Evolutionary conservation across 2,113 vertebrate species (phyloP).

Genomic region (Notarius lentiginosus): DNA sequence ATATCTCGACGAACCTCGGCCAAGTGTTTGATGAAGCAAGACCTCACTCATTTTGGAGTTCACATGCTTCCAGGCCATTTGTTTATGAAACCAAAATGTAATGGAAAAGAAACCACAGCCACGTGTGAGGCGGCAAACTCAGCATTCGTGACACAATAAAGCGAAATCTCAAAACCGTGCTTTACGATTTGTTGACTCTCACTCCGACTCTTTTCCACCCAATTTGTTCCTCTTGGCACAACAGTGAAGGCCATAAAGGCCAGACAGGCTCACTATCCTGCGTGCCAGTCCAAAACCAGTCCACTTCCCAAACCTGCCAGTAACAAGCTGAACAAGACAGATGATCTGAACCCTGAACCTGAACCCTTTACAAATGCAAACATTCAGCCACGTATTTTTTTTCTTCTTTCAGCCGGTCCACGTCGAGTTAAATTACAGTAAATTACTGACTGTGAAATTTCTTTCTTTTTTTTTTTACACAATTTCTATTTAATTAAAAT

Average conservation of each 20-base stretch:
- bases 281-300: neutral
- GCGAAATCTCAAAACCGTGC: neutral
- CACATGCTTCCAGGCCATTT: constrained; percentile 3
- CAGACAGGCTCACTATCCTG: neutral
- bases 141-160: neutral
- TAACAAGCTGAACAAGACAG: neutral
- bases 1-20: constrained; percentile 23
- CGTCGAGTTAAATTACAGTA: neutral
- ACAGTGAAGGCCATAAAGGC: neutral
- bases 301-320: neutral
- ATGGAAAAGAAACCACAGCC: neutral
- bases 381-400: neutral
- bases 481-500: too few species aligned
- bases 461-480: neutral
- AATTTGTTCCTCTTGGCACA: constrained; percentile 30
- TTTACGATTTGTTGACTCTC: neutral
- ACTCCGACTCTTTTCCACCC: constrained; percentile 9
- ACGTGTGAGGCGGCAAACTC: neutral
- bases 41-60: constrained; percentile 1
- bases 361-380: neutral
- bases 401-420: neutral
- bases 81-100: neutral
- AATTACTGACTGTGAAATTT: neutral
- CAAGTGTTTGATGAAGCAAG: constrained; percentile 37
- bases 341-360: neutral